Base-by-base conservation (phyloP, 2,113 vertebrate species). In the Crotophaga sulcirostris region DNA sequence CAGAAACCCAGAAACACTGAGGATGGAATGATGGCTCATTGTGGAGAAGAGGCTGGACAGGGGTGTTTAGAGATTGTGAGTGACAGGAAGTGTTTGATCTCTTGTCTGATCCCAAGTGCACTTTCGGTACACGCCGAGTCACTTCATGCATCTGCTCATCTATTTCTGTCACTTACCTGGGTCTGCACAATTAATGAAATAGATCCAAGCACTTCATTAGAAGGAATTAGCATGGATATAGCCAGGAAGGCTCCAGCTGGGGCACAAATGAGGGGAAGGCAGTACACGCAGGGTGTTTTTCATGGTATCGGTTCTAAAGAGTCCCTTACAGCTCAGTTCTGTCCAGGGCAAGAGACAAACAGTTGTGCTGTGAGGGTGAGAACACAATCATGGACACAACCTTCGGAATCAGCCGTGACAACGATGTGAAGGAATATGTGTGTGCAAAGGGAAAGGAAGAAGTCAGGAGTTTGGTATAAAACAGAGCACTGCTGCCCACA, bases 211-310 rank as follows among this genome's bases (percentile, higher is more conserved):
- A 33, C 54, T 47, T 89, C 11, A 6, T 60, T 45, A 58, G 54
- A 8, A 76, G 60, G 38, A 83, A 74, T 54, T 47, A 26, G 60
- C 78, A 90, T 13, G 33, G 47, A 21, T 18, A 25, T 6, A 62
- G 66, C 38, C 49, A 25, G 74, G 80, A 79, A 74, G 29, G 44
- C 33, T 55, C 16, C 13, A 9, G 4, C 26, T 18, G 70, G 21
- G 21, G 31, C 40, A 36, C 21, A 33, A 70, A 40, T 16, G 3
- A 66, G 45, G 24, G 40, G 45, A 47, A 60, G 40, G 44, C n/a
- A 44, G 10, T 3, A 9, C 0, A 15, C 0, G 0, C 3, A 7
- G 24, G 1, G 0, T 7, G 23, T 51, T 76, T 75, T 59, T 52
- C 23, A 11, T 1, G 14, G 24, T 4, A 18, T 18, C 4, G n/a